Evolutionary conservation across 2,113 vertebrate genomes (phyloP).

Genomic region (Athene cunicularia): DNA sequence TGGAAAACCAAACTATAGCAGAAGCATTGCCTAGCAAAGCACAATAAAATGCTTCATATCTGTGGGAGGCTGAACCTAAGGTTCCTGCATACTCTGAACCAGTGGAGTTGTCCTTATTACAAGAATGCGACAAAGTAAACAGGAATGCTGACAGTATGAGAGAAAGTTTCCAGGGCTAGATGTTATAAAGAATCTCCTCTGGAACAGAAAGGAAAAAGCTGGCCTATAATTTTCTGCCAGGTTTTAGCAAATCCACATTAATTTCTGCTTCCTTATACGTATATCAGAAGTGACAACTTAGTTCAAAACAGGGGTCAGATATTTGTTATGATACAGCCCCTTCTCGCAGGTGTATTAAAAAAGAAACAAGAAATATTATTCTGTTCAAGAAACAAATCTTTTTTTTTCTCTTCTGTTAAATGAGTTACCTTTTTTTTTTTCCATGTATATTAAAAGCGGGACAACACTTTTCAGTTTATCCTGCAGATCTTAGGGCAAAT

Average conservation of each 20-base stretch:
- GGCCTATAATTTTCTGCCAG: constrained; percentile 28
- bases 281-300: background rate
- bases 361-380: background rate
- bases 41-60: background rate
- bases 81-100: background rate
- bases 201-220: constrained; percentile 29
- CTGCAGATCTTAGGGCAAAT: background rate
- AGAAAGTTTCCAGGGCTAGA: constrained; percentile 46
- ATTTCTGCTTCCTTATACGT: background rate
- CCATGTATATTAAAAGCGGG: background rate
- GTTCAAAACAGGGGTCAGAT: background rate
- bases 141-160: background rate
- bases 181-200: constrained; percentile 2
- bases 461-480: background rate
- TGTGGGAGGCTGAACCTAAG: background rate
- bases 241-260: background rate
- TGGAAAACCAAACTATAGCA: background rate
- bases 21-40: background rate
- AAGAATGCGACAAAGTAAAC: background rate
- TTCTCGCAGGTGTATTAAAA: background rate
- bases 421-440: background rate
- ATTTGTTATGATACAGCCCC: background rate
- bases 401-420: background rate
- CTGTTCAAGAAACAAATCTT: background rate
- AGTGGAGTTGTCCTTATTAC: background rate